Base-by-base conservation (phyloP, 2,888 invertebrate species). In the Cataglyphis livida region DNA sequence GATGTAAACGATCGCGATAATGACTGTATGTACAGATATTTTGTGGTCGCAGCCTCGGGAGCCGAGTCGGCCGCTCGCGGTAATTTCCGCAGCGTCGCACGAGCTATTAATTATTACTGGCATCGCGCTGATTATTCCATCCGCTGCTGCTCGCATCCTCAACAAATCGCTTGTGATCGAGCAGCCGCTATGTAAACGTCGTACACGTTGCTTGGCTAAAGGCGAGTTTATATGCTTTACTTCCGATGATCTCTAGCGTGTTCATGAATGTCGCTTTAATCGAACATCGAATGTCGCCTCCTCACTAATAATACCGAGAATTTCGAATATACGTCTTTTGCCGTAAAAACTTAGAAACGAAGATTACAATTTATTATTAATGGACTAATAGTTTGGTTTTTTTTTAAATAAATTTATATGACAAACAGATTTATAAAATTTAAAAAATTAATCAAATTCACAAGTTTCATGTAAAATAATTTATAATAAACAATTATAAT, bases 81-180 rank as follows among this genome's bases (percentile, higher is more conserved):
- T 84, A 90, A 90, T 90, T 90, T 90, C 89, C 89, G 87, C 68
- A 28, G 25, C 73, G 38, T 54, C 84, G 57, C 65, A 66, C 76
- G 85, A 87, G 85, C 83, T 87, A 85, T 88, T 91, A 90, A 90
- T 91, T 91, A 90, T 68, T 82, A 76, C 62, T 85, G 85, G 74
- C 87, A 85, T 82, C 82, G 82, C 81, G 84, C 62, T 71, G 78
- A 89, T 89, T 87, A 82, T 83, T 84, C 78, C 81, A 68, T 59
- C 83, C 54, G 81, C 59, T 38, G 76, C 54, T 44, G 70, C 48
- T 84, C 74, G 64, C 73, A 78, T 70, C 68, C 71, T 70, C 84
- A 70, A 83, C 86, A 79, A 87, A 70, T 84, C 82, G 65, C 62
- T 32, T 66, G 51, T 83, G 81, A 88, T 87, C 84, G 68, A 83